Base-by-base conservation (phyloP, 2,113 vertebrate species). In the Neolamprologus modestus region DNA sequence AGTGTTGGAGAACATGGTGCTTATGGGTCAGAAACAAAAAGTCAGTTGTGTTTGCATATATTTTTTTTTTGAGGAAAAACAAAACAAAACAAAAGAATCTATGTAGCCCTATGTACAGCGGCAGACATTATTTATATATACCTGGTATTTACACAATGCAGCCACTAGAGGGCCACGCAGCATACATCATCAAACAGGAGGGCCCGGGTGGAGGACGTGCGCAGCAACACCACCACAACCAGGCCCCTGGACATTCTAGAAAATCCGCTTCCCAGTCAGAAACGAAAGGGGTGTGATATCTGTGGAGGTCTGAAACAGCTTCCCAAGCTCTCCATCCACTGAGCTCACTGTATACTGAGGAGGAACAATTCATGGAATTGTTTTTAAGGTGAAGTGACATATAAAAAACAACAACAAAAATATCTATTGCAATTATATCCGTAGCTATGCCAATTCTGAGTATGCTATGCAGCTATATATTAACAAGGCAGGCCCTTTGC, bases 301-400 rank as follows among this genome's bases (percentile, higher is more conserved):
- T 92, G 93, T 90, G 89, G 92, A 95, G 93, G 91, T 93, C 84
- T 91, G 92, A 94, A 95, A 92, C 88, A 93, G 93, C 92, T 91
- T 92, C 78, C 71, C 31, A 86, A 92, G 90, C 91, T 89, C 85
- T 90, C 68, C 50, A 8, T 81, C 83, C 88, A 86, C 81, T 13
- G 87, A 91, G 91, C 89, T 92, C 86, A 85, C 87, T 66, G 89
- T 91, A 57, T 88, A 93, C 91, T 87, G 91, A 94, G 84, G 87
- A 91, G 84, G 84, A 93, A 95, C 95, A 95, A 96, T 95, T 95
- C 94, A 95, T 95, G 94, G 95, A 96, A 96, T 96, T 95, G 95
- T 90, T 88, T 90, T 91, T 94, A 92, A 90, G 82, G 85, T 92
- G 88, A 94, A 92, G 33, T 78, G 79, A 88, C 68, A 19, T 83